These are phyloP conservation scores for Orchesella cincta DNA, from an alignment of 1,140 invertebrate genomes.

Conservation along the genomic window DNA sequence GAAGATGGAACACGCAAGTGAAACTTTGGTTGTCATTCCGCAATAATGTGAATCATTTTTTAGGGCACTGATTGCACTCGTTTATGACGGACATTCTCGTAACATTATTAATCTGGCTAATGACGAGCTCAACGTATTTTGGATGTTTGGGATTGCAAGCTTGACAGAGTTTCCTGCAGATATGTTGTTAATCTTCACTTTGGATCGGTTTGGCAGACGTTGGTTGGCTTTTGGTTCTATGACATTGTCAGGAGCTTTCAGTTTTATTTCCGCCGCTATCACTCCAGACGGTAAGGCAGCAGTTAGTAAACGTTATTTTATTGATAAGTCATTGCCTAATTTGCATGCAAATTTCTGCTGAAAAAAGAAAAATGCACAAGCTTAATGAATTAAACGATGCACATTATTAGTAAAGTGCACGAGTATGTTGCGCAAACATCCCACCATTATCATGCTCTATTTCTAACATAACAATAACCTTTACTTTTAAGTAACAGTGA, in stretches of 20 bases:
- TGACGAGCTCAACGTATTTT: conserved; percentile 71
- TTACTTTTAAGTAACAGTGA: too few species aligned
- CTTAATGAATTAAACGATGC: too few species aligned
- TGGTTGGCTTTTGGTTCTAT: conserved; percentile 80
- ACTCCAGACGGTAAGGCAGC: conserved; percentile 64
- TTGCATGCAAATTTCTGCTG: too few species aligned
- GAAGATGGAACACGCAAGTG: conserved; percentile 3
- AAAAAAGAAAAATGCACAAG: too few species aligned
- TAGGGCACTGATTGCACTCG: conserved; percentile 79
- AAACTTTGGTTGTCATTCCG: conserved; percentile 9
- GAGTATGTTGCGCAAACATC: too few species aligned
- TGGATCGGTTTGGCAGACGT: conserved; percentile 79
- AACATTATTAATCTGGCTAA: conserved; percentile 41
- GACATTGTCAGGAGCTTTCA: conserved; percentile 76
- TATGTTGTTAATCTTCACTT: conserved; percentile 72
- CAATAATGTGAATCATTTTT: neutral
- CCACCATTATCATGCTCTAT: too few species aligned
- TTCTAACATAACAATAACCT: too few species aligned
- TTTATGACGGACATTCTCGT: conserved; percentile 79
- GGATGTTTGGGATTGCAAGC: conserved; percentile 79
- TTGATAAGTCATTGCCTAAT: neutral
- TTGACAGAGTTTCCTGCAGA: conserved; percentile 81
- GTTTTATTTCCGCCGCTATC: conserved; percentile 70
- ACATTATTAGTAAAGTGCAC: too few species aligned
- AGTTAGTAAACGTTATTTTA: neutral